phyloP scores from a whole-genome alignment of 2,113 vertebrate genomes.

The Scortum barcoo region DNA sequence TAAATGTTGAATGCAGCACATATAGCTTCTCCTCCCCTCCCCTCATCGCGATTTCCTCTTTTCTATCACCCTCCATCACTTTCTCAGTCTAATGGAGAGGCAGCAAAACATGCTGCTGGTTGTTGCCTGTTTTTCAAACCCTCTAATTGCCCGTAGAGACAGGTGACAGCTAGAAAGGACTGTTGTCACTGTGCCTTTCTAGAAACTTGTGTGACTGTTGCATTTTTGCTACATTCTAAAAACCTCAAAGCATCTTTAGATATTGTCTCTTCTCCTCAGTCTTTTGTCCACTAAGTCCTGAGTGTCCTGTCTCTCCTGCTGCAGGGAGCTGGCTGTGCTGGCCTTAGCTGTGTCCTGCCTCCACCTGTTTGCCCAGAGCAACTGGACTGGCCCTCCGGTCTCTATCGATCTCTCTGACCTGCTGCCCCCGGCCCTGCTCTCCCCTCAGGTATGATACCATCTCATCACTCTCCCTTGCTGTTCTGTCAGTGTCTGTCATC shows the following conservation, averaged over 20 bases:
- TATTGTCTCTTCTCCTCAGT: not conserved
- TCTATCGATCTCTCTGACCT: conserved; percentile 85
- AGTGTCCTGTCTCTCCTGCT: conserved; percentile 5
- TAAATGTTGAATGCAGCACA: conserved; percentile 32
- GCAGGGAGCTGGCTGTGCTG: conserved; percentile 88
- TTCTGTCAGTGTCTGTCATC: not conserved
- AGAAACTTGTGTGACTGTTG: not conserved
- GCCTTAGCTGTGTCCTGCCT: conserved; percentile 90
- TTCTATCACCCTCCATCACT: conserved; percentile 16
- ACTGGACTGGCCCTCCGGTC: conserved; percentile 95
- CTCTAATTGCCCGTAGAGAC: not conserved
- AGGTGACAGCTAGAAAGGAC: not conserved
- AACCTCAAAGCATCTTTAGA: not conserved
- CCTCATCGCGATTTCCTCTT: not conserved
- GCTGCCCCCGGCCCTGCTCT: conserved; percentile 85
- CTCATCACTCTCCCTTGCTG: not conserved
- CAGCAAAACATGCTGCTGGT: not conserved
- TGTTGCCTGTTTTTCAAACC: not conserved
- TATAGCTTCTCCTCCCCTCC: conserved; percentile 10
- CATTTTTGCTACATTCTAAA: not conserved
- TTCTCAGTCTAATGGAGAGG: conserved; percentile 28
- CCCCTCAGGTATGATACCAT: conserved; percentile 84
- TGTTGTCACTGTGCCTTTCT: not conserved
- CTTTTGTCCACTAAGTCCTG: conserved; percentile 13
- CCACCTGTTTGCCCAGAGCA: conserved; percentile 94